phyloP scores from a whole-genome alignment of 2,797 vertebrate genomes.

The Urophycis tenuis region DNA sequence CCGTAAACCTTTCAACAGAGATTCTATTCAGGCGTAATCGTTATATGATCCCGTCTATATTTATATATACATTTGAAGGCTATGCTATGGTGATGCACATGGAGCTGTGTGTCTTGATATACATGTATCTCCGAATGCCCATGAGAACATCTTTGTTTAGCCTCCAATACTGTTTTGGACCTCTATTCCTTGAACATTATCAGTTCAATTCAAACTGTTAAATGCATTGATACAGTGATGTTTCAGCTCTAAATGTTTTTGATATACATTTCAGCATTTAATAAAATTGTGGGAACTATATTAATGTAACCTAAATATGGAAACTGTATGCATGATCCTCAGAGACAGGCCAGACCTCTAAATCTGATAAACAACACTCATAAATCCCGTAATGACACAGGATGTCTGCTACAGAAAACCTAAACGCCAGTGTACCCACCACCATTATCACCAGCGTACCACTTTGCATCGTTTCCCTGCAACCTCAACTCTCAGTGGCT shows the following conservation, averaged over 20 bases:
- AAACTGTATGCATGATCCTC: background rate
- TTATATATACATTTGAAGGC: background rate
- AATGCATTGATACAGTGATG: background rate
- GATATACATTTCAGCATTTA: background rate
- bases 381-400: slow-evolving; percentile 11
- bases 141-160: background rate
- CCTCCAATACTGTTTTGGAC: background rate
- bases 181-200: background rate
- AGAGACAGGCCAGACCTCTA: background rate
- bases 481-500: slow-evolving; percentile 6
- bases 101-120: background rate
- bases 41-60: background rate
- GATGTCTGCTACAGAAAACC: slow-evolving; percentile 8
- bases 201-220: background rate
- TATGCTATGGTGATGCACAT: background rate
- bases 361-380: background rate
- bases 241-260: background rate
- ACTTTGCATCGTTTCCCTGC: slow-evolving; percentile 6
- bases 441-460: slow-evolving; percentile 15
- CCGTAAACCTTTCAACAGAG: background rate
- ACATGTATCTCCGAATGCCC: no score
- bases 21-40: background rate
- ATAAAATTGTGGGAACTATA: background rate
- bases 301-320: background rate
- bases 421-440: background rate